These are phyloP conservation scores for Halocynthia roretzi DNA, from an alignment of 23 tunicate genomes.

Conservation along the genomic window DNA sequence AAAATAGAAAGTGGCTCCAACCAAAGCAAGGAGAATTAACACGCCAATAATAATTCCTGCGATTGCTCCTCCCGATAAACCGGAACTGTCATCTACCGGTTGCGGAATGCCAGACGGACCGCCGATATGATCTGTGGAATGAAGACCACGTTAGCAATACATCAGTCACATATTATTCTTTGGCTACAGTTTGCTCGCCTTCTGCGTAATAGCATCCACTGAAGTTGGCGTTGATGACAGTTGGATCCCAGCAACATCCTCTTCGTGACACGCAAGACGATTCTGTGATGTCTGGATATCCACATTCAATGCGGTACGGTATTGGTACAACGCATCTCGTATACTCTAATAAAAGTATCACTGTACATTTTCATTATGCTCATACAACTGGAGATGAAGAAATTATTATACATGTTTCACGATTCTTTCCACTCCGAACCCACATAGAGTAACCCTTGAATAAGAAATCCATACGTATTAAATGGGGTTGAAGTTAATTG, in stretches of 20 bases:
- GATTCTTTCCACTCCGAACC: too few species aligned
- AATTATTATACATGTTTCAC: too few species aligned
- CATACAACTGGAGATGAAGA: neutral
- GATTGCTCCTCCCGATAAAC: conserved; percentile 73
- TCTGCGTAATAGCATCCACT: conserved; percentile 24
- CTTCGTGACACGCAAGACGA: conserved; percentile 7
- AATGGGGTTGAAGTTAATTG: too few species aligned
- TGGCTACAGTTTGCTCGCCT: conserved; percentile 3
- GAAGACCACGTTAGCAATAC: too few species aligned
- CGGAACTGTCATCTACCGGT: conserved; percentile 5
- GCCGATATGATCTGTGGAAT: too few species aligned
- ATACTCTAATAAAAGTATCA: conserved; percentile 20
- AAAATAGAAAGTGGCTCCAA: conserved; percentile 40
- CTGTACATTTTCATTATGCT: neutral
- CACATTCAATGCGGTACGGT: conserved; percentile 12
- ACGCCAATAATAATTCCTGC: conserved; percentile 75
- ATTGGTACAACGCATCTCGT: conserved; percentile 58
- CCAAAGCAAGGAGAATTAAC: conserved; percentile 29
- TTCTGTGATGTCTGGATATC: conserved; percentile 16
- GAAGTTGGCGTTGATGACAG: conserved; percentile 7
- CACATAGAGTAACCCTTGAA: too few species aligned
- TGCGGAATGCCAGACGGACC: neutral
- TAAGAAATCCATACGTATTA: too few species aligned
- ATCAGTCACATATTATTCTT: too few species aligned
- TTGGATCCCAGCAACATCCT: conserved; percentile 24